These are phyloP conservation scores for Crepidodera aurea DNA, from an alignment of 2,888 invertebrate species.

Conservation along the genomic window DNA sequence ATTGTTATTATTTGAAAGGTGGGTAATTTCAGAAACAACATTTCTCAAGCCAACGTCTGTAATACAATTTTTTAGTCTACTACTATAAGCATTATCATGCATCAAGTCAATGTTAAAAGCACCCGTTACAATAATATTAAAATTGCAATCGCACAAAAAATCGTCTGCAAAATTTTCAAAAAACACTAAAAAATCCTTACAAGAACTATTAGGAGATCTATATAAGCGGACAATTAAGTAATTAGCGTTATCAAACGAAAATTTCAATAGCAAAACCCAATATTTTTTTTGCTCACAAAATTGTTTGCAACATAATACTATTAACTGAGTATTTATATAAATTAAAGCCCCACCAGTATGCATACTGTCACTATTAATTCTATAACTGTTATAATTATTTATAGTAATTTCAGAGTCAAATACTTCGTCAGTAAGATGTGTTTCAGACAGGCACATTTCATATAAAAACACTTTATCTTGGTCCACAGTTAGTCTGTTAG, in stretches of 20 bases:
- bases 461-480: no score
- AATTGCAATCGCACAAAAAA: neutral
- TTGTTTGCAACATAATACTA: neutral
- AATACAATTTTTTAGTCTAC: neutral
- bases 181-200: neutral
- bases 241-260: neutral
- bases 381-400: neutral
- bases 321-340: neutral
- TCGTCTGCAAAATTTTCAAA: neutral
- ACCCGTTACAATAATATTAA: constrained; percentile 6
- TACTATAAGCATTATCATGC: neutral
- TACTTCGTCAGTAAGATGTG: no score
- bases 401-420: neutral
- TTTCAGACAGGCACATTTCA: no score
- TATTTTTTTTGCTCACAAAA: neutral
- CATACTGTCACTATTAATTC: neutral
- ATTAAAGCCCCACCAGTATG: neutral
- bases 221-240: neutral
- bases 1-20: constrained; percentile 6
- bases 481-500: no score
- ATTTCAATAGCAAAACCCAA: neutral
- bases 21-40: neutral
- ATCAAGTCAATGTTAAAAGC: constrained; percentile 7
- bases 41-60: neutral
- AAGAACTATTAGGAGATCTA: constrained; percentile 5